Conservation (phyloP, 2,888 invertebrate species). For the Pristionchus maxplancki region DNA sequence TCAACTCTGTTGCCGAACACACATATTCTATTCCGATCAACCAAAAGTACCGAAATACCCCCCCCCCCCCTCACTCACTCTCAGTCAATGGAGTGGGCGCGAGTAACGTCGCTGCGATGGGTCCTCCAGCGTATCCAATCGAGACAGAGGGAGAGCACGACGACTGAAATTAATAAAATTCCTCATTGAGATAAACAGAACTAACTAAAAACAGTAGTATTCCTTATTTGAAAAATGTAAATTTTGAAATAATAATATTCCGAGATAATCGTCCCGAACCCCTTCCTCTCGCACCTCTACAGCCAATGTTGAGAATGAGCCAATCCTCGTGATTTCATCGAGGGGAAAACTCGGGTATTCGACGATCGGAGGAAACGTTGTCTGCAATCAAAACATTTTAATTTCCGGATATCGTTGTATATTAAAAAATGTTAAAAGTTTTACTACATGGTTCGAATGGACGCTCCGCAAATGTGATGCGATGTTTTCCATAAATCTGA, state of each 20-base stretch:
- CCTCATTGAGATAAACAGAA: too few species aligned
- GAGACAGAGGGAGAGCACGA: conserved; percentile 17
- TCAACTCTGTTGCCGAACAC: too few species aligned
- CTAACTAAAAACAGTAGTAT: too few species aligned
- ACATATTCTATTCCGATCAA: too few species aligned
- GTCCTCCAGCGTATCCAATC: conserved; percentile 28
- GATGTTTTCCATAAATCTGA: too few species aligned
- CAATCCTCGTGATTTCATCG: background rate
- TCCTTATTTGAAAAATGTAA: too few species aligned
- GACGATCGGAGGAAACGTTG: conserved; percentile 14
- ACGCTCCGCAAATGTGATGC: too few species aligned
- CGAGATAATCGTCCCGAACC: background rate
- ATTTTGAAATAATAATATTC: too few species aligned
- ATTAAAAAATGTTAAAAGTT: too few species aligned
- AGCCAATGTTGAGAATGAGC: background rate
- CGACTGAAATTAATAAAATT: background rate
- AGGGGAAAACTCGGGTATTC: background rate
- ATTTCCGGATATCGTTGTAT: background rate
- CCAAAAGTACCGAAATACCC: too few species aligned
- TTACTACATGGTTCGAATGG: too few species aligned
- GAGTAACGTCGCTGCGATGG: conserved; percentile 17
- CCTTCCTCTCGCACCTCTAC: background rate
- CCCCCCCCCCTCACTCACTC: background rate
- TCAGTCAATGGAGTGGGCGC: conserved; percentile 17
- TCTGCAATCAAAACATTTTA: background rate